Conservation (phyloP, 2,113 vertebrate species). For the Tricholaema leucomelas region DNA sequence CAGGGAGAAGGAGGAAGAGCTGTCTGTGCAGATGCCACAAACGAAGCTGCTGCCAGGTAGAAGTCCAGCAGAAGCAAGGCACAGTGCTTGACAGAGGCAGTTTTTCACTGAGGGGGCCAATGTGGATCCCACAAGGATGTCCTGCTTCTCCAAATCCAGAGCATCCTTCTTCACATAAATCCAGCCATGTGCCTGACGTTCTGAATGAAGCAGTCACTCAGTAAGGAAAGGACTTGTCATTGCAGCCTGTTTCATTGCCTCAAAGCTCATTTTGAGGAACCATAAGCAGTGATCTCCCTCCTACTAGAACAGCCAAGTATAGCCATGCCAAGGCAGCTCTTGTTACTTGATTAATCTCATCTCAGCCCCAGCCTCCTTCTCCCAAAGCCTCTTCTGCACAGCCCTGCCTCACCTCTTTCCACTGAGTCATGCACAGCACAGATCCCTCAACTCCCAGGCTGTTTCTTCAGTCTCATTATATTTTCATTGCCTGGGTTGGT, state of each 20-base stretch:
- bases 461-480: not conserved
- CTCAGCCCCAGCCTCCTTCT: not conserved
- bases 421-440: not conserved
- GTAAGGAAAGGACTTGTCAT: not conserved
- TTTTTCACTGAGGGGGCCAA: not conserved
- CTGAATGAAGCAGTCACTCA: not conserved
- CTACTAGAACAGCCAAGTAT: conserved; percentile 12
- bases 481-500: not conserved
- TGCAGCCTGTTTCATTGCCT: not conserved
- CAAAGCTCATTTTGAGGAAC: not conserved
- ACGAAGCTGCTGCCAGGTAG: not conserved
- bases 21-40: not conserved
- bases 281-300: not conserved
- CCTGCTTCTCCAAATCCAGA: not conserved
- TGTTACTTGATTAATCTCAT: not conserved
- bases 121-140: rapidly evolving
- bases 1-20: not conserved
- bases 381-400: conserved; percentile 10
- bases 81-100: not conserved
- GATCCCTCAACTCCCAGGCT: not conserved
- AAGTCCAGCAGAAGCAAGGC: not conserved
- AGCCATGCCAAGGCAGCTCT: conserved; percentile 11
- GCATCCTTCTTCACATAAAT: not conserved
- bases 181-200: not conserved
- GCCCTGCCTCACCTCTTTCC: not conserved